Percentiles rank a stretch among this genome's conserved stretches.
phyloP scores from a whole-genome alignment of 2,888 invertebrate genomes.

The Cyaniris semiargus region DNA sequence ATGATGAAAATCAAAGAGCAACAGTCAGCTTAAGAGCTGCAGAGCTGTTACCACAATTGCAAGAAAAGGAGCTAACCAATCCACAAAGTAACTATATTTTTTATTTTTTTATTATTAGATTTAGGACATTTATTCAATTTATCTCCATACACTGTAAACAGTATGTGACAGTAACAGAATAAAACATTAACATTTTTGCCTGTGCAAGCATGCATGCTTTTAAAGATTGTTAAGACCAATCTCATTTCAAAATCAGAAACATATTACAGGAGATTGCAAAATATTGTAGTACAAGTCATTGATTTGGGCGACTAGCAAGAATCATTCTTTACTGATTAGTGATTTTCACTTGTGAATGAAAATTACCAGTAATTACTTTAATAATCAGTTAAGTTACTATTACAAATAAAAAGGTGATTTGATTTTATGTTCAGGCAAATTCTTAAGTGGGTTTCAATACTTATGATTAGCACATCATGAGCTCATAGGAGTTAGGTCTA shows the following conservation, averaged over 20 bases:
- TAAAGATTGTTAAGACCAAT: not conserved
- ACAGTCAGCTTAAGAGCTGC: slow-evolving; percentile 92
- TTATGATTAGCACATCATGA: no score
- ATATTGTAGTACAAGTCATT: not conserved
- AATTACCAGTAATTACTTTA: not conserved
- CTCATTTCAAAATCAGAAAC: not conserved
- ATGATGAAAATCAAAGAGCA: slow-evolving; percentile 90
- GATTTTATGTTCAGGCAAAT: no score
- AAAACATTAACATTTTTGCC: not conserved
- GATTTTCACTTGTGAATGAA: not conserved
- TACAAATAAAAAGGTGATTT: not conserved
- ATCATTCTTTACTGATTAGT: not conserved
- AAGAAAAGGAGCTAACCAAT: slow-evolving; percentile 89
- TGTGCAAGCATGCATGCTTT: not conserved
- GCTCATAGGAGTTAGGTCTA: no score
- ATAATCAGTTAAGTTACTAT: not conserved
- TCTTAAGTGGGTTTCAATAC: no score
- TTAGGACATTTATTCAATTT: not conserved
- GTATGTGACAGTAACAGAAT: no score
- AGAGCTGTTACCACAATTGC: slow-evolving; percentile 88
- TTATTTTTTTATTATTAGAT: not conserved
- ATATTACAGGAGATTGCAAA: no score
- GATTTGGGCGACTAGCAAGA: not conserved
- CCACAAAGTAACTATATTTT: slow-evolving; percentile 82
- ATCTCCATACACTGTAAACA: no score